Percentiles rank a stretch among this genome's conserved stretches.
phyloP scores from a whole-genome alignment of 64 coral and sea anemone genomes.

The Catalaphyllia jardinei region DNA sequence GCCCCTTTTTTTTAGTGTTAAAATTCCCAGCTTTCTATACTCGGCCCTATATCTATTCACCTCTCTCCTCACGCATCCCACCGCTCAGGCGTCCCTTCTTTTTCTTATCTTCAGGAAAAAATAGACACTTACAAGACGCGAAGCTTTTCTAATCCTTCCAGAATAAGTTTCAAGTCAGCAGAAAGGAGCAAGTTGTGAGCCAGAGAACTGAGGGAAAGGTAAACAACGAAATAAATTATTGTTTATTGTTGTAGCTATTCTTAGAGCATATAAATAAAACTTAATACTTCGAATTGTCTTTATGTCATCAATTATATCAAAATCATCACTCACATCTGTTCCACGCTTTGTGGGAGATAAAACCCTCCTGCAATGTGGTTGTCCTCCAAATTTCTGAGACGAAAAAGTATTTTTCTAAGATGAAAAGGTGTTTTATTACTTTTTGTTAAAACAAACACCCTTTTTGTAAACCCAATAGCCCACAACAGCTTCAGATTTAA shows the following conservation, averaged over 20 bases:
- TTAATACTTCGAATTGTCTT: too few relatives aligned
- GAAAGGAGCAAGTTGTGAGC: background rate
- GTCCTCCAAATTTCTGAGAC: background rate
- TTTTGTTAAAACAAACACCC: too few relatives aligned
- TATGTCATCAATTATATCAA: too few relatives aligned
- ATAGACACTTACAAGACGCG: background rate
- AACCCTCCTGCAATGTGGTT: background rate
- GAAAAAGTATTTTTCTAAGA: background rate
- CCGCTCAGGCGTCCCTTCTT: too few relatives aligned
- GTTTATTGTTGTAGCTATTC: background rate
- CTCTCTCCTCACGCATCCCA: too few relatives aligned
- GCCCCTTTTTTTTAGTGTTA: too few relatives aligned
- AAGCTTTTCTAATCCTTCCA: background rate
- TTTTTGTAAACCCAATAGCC: too few relatives aligned
- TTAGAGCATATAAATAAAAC: too few relatives aligned
- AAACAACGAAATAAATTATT: too few relatives aligned
- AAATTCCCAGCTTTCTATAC: too few relatives aligned
- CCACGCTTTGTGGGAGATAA: background rate
- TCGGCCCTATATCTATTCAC: too few relatives aligned
- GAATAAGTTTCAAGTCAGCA: background rate
- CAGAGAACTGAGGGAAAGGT: background rate
- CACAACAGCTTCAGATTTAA: too few relatives aligned
- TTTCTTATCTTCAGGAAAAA: background rate
- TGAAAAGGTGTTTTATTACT: background rate
- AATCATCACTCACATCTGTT: background rate